Evolutionary conservation across 2,797 vertebrate species (phyloP).

Genomic region (Thamnophis elegans): DNA sequence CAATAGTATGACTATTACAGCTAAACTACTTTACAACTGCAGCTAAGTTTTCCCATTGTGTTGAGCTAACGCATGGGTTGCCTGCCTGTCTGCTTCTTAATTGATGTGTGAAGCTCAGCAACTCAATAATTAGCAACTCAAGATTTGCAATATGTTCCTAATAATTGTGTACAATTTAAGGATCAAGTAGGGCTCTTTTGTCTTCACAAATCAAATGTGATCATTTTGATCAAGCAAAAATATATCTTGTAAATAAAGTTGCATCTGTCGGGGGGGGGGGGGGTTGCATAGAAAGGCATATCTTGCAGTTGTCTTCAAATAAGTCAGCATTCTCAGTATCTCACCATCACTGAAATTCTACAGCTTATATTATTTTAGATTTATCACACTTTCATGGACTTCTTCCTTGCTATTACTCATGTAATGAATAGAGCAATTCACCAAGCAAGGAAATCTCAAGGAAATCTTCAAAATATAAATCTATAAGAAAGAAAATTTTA

Average conservation of each 20-base stretch:
- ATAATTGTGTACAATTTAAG: background rate
- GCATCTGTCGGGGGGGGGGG: background rate
- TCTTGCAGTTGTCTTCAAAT: background rate
- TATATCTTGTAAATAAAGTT: background rate
- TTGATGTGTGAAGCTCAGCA: background rate
- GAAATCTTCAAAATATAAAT: background rate
- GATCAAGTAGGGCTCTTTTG: background rate
- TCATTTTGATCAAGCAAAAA: background rate
- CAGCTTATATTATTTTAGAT: background rate
- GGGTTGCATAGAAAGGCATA: background rate
- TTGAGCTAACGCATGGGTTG: background rate
- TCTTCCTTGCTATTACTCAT: background rate
- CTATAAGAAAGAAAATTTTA: constrained; percentile 33
- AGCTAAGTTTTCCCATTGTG: background rate
- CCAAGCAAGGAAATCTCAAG: background rate
- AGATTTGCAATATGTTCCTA: background rate
- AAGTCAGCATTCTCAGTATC: background rate
- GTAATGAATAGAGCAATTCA: background rate
- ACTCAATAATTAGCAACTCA: background rate
- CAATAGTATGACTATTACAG: background rate
- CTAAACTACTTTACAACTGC: background rate
- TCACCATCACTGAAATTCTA: background rate
- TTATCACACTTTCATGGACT: background rate
- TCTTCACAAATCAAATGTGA: background rate
- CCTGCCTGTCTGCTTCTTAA: background rate